A percentile compares a stretch with the other conserved stretches of the same genome.
These are phyloP conservation scores for Threskiornis aethiopicus DNA, from an alignment of 2,797 vertebrate species.

Conservation along the genomic window DNA sequence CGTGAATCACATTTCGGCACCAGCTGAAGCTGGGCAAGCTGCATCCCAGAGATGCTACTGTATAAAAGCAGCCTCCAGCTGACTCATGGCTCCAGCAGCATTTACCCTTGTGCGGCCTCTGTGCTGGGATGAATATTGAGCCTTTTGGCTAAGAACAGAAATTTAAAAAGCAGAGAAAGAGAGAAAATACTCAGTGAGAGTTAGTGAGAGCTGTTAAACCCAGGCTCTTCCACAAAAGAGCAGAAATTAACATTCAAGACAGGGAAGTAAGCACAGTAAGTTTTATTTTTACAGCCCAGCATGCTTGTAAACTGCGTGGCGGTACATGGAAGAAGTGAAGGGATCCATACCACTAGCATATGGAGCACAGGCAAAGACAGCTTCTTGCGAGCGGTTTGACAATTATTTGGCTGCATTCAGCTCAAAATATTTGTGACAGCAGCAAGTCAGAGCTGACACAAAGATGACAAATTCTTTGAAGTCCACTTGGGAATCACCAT, in stretches of 20 bases:
- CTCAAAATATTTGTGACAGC: constrained; percentile 62
- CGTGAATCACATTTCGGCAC: neutral
- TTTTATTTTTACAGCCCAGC: constrained; percentile 42
- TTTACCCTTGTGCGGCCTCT: neutral
- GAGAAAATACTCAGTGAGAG: neutral
- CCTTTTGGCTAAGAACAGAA: neutral
- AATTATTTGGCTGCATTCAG: neutral
- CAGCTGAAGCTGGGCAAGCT: neutral
- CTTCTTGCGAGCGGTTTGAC: neutral
- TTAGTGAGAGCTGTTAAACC: neutral
- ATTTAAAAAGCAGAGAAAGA: neutral
- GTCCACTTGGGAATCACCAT: constrained; percentile 73
- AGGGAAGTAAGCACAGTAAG: neutral
- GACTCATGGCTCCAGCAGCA: neutral
- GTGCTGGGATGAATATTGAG: neutral
- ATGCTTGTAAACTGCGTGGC: neutral
- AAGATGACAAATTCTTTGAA: constrained; percentile 79
- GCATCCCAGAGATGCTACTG: neutral
- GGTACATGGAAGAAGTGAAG: neutral
- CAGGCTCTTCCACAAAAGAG: neutral
- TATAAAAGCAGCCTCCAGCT: neutral
- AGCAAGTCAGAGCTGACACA: constrained; percentile 62
- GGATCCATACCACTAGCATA: neutral
- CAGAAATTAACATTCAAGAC: constrained; percentile 12
- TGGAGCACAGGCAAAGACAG: neutral